A percentile compares a stretch with the other conserved stretches of the same genome.
phyloP scores from a whole-genome alignment of 2,113 vertebrate species.

The Deroptyus accipitrinus region DNA sequence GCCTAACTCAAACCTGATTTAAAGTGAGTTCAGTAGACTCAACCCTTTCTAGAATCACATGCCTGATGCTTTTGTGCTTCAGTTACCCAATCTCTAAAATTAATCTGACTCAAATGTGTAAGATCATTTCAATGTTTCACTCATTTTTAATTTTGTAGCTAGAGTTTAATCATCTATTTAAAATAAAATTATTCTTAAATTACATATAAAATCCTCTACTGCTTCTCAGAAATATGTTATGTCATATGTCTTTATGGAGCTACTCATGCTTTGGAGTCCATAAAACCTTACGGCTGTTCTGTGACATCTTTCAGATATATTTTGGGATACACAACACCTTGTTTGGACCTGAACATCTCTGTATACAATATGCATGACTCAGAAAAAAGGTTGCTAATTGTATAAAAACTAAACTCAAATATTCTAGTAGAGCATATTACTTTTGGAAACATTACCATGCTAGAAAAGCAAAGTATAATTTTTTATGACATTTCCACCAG shows the following conservation, averaged over 20 bases:
- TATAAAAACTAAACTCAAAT: background rate
- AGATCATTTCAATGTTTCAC: background rate
- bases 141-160: background rate
- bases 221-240: background rate
- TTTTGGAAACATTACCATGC: background rate
- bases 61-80: background rate
- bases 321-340: background rate
- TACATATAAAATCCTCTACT: background rate
- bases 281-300: background rate
- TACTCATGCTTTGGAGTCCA: background rate
- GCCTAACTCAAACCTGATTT: background rate
- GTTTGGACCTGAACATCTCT: background rate
- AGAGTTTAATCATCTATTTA: background rate
- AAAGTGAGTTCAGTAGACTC: background rate
- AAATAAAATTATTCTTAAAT: background rate
- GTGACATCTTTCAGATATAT: background rate
- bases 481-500: background rate
- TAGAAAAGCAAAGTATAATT: background rate
- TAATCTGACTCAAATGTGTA: background rate
- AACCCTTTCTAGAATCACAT: background rate
- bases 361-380: background rate
- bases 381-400: background rate
- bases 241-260: background rate
- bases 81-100: background rate
- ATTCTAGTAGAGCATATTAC: background rate